phyloP scores from a whole-genome alignment of 2,888 invertebrate species.

The Rhamphomyia laevipes region DNA sequence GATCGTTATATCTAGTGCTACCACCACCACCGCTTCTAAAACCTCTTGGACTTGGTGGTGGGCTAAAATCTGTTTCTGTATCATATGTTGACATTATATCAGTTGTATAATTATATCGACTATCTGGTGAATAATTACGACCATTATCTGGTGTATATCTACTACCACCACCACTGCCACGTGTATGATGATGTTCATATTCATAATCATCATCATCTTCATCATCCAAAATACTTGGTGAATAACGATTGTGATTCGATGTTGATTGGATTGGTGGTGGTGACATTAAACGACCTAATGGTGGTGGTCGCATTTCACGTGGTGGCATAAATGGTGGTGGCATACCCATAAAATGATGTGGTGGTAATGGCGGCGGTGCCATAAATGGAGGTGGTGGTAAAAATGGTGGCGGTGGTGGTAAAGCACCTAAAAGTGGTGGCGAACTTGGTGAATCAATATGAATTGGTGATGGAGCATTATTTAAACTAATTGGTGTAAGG shows the following conservation, averaged over 20 bases:
- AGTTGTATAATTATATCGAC: constrained; percentile 39
- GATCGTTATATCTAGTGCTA: not conserved
- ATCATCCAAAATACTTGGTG: constrained; percentile 22
- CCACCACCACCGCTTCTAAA: constrained; percentile 29
- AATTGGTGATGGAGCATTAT: constrained; percentile 30
- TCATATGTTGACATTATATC: constrained; percentile 39
- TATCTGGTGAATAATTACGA: constrained; percentile 45
- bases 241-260: constrained; percentile 17
- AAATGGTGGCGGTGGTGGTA: constrained; percentile 47
- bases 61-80: constrained; percentile 57
- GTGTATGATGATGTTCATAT: constrained; percentile 15
- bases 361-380: constrained; percentile 49
- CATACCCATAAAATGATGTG: constrained; percentile 48
- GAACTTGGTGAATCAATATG: constrained; percentile 35
- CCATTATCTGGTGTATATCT: constrained; percentile 32
- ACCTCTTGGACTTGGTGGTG: constrained; percentile 47
- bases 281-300: constrained; percentile 44
- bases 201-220: constrained; percentile 22
- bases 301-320: constrained; percentile 44
- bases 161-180: constrained; percentile 26
- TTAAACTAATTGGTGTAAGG: constrained; percentile 17
- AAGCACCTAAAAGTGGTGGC: constrained; percentile 36
- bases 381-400: constrained; percentile 52
- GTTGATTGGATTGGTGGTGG: constrained; percentile 34
- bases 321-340: constrained; percentile 45